These are phyloP conservation scores for Misgurnus mizolepis DNA, from an alignment of 2,113 vertebrate genomes.

Conservation along the genomic window DNA sequence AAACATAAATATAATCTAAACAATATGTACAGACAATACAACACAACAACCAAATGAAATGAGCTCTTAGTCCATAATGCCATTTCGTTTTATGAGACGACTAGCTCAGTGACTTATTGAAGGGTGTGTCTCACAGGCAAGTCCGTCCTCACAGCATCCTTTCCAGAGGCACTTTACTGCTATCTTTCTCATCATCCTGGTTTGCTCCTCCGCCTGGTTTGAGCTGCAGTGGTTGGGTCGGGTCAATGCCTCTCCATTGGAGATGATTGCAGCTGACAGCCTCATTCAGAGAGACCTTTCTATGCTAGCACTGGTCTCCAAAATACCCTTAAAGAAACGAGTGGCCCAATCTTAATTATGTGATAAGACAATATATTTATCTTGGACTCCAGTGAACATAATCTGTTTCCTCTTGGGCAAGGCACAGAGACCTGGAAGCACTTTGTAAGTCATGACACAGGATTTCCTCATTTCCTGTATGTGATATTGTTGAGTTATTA, in stretches of 20 bases:
- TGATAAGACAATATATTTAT: neutral
- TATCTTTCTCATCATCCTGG: neutral
- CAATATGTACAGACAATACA: neutral
- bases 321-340: neutral
- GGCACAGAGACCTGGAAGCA: constrained; percentile 22
- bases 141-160: neutral
- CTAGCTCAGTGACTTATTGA: neutral
- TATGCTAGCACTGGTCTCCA: neutral
- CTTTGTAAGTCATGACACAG: constrained; percentile 26
- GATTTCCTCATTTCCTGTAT: constrained; percentile 34
- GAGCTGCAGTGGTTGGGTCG: constrained; percentile 47
- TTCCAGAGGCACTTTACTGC: constrained; percentile 3
- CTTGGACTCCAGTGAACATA: neutral
- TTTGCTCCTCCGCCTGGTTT: neutral
- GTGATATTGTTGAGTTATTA: constrained; percentile 19
- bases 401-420: neutral
- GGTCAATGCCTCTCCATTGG: constrained; percentile 59
- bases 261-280: constrained; percentile 45
- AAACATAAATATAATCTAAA: neutral
- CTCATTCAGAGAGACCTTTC: constrained; percentile 7
- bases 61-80: neutral
- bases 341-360: neutral
- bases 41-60: neutral
- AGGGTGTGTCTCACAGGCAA: constrained; percentile 18
- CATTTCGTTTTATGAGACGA: neutral